These are phyloP conservation scores for Pseudeuparius sepicola DNA, from an alignment of 2,888 invertebrate genomes.

Conservation along the genomic window DNA sequence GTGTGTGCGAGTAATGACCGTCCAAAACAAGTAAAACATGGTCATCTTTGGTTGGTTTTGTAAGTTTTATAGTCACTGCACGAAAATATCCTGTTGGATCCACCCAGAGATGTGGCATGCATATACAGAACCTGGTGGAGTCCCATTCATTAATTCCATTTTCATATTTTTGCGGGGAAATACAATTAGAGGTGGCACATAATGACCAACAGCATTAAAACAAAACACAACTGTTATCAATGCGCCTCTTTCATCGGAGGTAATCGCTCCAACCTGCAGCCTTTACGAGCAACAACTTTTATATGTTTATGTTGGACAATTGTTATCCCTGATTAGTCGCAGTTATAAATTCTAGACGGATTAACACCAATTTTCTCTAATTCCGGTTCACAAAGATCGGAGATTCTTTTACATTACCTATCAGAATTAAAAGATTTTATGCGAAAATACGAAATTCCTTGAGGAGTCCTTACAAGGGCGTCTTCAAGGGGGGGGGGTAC, in stretches of 20 bases:
- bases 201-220: background rate
- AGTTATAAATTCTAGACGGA: slow-evolving; percentile 7
- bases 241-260: slow-evolving; percentile 5
- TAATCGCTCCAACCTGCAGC: slow-evolving; percentile 3
- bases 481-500: too few relatives aligned
- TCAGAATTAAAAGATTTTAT: too few relatives aligned
- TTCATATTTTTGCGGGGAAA: slow-evolving; percentile 9
- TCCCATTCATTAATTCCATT: slow-evolving; percentile 4
- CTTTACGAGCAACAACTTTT: slow-evolving; percentile 5
- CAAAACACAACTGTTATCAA: slow-evolving; percentile 6
- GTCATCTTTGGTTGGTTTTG: slow-evolving; percentile 10
- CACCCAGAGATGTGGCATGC: slow-evolving; percentile 6
- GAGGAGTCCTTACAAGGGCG: slow-evolving; percentile 6
- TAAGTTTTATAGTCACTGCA: slow-evolving; percentile 6
- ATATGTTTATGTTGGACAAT: slow-evolving; percentile 7
- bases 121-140: slow-evolving; percentile 3
- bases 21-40: slow-evolving; percentile 7
- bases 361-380: slow-evolving; percentile 5
- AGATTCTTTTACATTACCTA: too few relatives aligned
- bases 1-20: too few relatives aligned
- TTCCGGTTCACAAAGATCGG: too few relatives aligned
- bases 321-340: slow-evolving; percentile 8
- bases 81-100: slow-evolving; percentile 7
- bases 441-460: slow-evolving; percentile 7
- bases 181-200: slow-evolving; percentile 1